Conservation (phyloP, 1,140 invertebrate species). For the Condylostylus longicornis region DNA sequence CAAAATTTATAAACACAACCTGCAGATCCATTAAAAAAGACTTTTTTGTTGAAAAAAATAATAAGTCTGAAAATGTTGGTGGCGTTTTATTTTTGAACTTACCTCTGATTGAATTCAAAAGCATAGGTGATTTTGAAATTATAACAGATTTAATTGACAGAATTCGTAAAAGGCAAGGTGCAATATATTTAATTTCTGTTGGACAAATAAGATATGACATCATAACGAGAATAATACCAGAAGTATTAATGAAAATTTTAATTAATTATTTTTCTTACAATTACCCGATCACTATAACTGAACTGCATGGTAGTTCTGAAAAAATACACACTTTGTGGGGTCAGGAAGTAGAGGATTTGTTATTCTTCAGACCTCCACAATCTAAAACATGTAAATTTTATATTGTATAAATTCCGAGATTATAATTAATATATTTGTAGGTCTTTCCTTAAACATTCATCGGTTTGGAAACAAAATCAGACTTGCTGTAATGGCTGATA, state of each 20-base stretch:
- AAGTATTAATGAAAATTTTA: slow-evolving; percentile 46
- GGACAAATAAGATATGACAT: slow-evolving; percentile 50
- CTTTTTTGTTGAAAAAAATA: slow-evolving; percentile 22
- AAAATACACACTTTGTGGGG: slow-evolving; percentile 43
- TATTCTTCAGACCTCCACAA: slow-evolving; percentile 67
- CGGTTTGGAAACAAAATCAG: slow-evolving; percentile 50
- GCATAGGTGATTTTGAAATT: slow-evolving; percentile 26
- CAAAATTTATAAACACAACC: slow-evolving; percentile 31
- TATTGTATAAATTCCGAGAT: neutral
- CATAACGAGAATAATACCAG: slow-evolving; percentile 49
- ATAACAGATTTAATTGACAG: slow-evolving; percentile 43
- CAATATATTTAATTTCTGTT: slow-evolving; percentile 50
- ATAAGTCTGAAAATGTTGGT: slow-evolving; percentile 21
- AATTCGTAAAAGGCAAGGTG: slow-evolving; percentile 44
- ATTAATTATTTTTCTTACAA: slow-evolving; percentile 54
- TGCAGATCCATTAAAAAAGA: slow-evolving; percentile 32
- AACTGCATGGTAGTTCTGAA: slow-evolving; percentile 38
- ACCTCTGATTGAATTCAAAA: slow-evolving; percentile 23
- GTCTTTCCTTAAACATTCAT: slow-evolving; percentile 59
- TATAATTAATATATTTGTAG: slow-evolving; percentile 31
- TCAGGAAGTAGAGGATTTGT: slow-evolving; percentile 45
- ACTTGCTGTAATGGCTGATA: slow-evolving; percentile 60
- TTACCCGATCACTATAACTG: slow-evolving; percentile 55
- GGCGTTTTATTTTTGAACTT: slow-evolving; percentile 35
- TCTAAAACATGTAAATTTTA: slow-evolving; percentile 56